Conservation (phyloP, 2,888 invertebrate species). For the Adela reaumurella region DNA sequence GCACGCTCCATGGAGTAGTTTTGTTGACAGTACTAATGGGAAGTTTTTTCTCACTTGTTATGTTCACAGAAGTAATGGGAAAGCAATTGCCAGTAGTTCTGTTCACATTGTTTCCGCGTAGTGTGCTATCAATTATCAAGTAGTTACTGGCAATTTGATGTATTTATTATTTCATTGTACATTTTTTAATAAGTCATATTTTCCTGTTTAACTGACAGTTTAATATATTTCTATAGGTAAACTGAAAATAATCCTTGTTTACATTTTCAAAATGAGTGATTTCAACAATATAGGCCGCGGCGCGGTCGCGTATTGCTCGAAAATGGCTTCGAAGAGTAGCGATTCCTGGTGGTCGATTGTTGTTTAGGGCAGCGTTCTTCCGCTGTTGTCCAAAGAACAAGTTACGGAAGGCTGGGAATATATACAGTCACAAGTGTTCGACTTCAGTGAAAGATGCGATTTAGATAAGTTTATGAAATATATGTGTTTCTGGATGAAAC, state of each 20-base stretch:
- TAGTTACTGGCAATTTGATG: slow-evolving; percentile 1
- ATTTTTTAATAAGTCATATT: neutral
- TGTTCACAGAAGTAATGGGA: too few relatives aligned
- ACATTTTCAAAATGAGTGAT: neutral
- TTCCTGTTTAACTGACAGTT: neutral
- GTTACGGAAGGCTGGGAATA: slow-evolving; percentile 3
- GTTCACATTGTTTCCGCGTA: neutral
- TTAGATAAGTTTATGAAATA: slow-evolving; percentile 3
- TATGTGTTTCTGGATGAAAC: slow-evolving; percentile 1
- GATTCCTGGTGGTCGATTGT: too few relatives aligned
- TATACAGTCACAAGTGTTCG: slow-evolving; percentile 2
- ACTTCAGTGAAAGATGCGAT: slow-evolving; percentile 1
- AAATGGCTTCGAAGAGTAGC: slow-evolving; percentile 6
- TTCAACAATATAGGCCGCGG: slow-evolving; percentile 6
- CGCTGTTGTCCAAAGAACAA: too few relatives aligned
- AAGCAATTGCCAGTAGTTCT: slow-evolving; percentile 1
- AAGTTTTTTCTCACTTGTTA: too few relatives aligned
- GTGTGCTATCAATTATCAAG: slow-evolving; percentile 4
- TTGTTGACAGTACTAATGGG: too few relatives aligned
- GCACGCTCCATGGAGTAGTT: too few relatives aligned
- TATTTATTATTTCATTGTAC: neutral
- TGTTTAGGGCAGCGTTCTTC: too few relatives aligned
- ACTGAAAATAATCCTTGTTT: neutral
- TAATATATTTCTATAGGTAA: too few relatives aligned
- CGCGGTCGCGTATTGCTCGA: slow-evolving; percentile 10